Conservation (phyloP, 2,888 invertebrate species). For the Epicampocera succincta region DNA sequence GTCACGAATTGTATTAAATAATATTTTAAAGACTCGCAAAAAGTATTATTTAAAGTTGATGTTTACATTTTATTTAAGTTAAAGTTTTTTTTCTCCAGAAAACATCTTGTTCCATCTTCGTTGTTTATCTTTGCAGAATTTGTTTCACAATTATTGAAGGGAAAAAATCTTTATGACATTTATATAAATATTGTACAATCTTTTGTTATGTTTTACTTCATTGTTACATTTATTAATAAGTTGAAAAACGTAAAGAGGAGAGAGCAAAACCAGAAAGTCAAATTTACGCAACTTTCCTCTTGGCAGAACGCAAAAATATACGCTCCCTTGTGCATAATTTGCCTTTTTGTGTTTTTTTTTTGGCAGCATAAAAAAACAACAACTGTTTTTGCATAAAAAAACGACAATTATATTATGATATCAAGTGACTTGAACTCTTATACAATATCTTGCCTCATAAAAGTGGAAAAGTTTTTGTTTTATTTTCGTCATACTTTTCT, state of each 20-base stretch:
- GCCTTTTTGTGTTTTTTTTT: slow-evolving; percentile 13
- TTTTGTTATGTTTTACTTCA: slow-evolving; percentile 52
- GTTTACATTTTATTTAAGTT: slow-evolving; percentile 1
- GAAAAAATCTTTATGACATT: slow-evolving; percentile 5
- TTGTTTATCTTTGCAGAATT: slow-evolving; percentile 17
- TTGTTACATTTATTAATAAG: slow-evolving; percentile 51
- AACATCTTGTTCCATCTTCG: neutral
- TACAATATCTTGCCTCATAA: slow-evolving; percentile 51
- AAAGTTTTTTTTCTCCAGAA: slow-evolving; percentile 6
- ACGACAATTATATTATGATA: slow-evolving; percentile 63
- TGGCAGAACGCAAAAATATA: slow-evolving; percentile 18
- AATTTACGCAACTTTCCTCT: slow-evolving; percentile 38
- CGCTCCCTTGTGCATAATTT: slow-evolving; percentile 67
- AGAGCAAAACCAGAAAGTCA: slow-evolving; percentile 10
- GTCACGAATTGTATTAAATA: no score
- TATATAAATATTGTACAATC: slow-evolving; percentile 46
- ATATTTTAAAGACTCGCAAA: no score
- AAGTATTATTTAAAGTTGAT: no score
- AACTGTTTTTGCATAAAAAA: slow-evolving; percentile 36
- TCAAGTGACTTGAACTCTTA: slow-evolving; percentile 42
- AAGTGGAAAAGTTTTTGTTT: slow-evolving; percentile 64
- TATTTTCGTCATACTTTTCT: slow-evolving; percentile 42
- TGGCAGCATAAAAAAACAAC: slow-evolving; percentile 19
- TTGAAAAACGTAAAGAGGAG: slow-evolving; percentile 18
- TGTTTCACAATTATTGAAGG: neutral